Evolutionary conservation across 2,113 vertebrate species (phyloP).

Genomic region (Xiphophorus maculatus): DNA sequence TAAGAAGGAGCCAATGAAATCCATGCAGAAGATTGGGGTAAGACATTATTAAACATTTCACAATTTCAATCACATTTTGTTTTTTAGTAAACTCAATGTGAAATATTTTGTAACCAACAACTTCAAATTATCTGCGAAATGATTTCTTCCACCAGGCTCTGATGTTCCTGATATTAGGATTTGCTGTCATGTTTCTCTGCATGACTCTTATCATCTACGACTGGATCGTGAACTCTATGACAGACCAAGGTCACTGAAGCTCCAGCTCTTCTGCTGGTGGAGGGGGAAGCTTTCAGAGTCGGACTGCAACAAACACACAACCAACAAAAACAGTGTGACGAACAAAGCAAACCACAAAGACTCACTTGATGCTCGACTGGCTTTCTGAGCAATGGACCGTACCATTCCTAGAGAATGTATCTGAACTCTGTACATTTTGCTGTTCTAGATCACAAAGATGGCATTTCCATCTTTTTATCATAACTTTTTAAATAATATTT

Average conservation of each 20-base stretch:
- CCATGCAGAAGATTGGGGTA: slow-evolving; percentile 96
- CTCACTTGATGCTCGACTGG: no score
- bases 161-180: no score
- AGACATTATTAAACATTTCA: slow-evolving; percentile 26
- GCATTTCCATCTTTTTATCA: slow-evolving; percentile 81
- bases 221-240: slow-evolving; percentile 81
- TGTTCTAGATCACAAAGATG: slow-evolving; percentile 89
- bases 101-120: no score
- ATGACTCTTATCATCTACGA: slow-evolving; percentile 90
- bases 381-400: slow-evolving; percentile 83
- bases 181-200: no score
- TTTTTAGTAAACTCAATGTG: no score
- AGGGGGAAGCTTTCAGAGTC: background rate
- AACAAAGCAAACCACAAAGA: slow-evolving; percentile 46
- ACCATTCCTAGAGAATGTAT: slow-evolving; percentile 98
- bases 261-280: background rate
- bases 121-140: no score
- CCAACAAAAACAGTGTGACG: slow-evolving; percentile 23
- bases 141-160: no score
- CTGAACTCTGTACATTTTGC: slow-evolving; percentile 85
- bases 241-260: background rate
- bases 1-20: slow-evolving; percentile 94
- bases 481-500: slow-evolving; percentile 70
- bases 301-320: slow-evolving; percentile 17
- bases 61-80: no score